Evolutionary conservation across 2,888 invertebrate species (phyloP).

Genomic region (Drosophila pegasa): DNA sequence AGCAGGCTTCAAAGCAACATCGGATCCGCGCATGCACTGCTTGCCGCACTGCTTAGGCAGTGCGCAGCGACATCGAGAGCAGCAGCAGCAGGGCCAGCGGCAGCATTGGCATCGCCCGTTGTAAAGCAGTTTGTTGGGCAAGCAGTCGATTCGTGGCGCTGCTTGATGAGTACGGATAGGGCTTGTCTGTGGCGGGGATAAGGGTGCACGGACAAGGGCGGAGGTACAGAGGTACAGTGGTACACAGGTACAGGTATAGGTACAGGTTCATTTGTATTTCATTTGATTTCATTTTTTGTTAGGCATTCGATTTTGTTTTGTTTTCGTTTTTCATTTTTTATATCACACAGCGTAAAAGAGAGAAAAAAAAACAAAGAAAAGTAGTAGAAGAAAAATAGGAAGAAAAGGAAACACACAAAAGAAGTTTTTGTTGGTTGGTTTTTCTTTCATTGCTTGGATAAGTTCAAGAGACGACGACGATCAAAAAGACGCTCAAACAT

Average conservation of each 20-base stretch:
- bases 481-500: slow-evolving; percentile 51
- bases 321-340: slow-evolving; percentile 18
- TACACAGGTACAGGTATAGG: slow-evolving; percentile 19
- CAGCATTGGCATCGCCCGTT: slow-evolving; percentile 41
- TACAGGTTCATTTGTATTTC: slow-evolving; percentile 25
- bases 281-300: slow-evolving; percentile 28
- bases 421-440: slow-evolving; percentile 65
- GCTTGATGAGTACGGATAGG: slow-evolving; percentile 50
- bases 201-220: background rate
- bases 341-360: slow-evolving; percentile 76
- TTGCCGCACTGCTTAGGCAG: slow-evolving; percentile 53
- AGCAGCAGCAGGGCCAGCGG: slow-evolving; percentile 21
- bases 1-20: slow-evolving; percentile 27
- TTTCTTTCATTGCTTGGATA: slow-evolving; percentile 56
- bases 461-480: slow-evolving; percentile 38
- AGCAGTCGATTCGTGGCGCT: slow-evolving; percentile 52
- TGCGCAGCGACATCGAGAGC: slow-evolving; percentile 36
- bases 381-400: slow-evolving; percentile 71
- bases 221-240: background rate
- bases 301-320: slow-evolving; percentile 37
- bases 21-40: slow-evolving; percentile 28
- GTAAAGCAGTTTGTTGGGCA: slow-evolving; percentile 39
- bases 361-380: slow-evolving; percentile 71
- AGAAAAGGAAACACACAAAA: slow-evolving; percentile 75
- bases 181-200: slow-evolving; percentile 56